A percentile compares a stretch with the other conserved stretches of the same genome.
These are phyloP conservation scores for Ailuropoda melanoleuca DNA, from an alignment of 2,113 vertebrate species.

Conservation along the genomic window DNA sequence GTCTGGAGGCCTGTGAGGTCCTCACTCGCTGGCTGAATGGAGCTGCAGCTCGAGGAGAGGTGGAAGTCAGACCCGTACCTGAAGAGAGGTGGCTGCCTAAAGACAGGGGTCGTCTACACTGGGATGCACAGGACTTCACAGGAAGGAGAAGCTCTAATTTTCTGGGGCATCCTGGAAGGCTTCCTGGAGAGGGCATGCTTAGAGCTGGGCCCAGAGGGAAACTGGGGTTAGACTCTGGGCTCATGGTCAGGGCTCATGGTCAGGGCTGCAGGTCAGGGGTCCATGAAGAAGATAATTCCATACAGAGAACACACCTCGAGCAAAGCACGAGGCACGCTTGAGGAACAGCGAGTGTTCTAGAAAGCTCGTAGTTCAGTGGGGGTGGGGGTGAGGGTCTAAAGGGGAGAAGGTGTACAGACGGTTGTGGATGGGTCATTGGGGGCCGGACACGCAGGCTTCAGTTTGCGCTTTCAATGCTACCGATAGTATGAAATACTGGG, in stretches of 20 bases:
- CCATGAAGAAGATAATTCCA: background rate
- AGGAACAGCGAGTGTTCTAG: background rate
- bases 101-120: background rate
- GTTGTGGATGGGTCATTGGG: too few species aligned
- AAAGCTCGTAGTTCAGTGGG: background rate
- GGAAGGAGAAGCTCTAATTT: background rate
- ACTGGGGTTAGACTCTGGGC: background rate
- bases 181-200: background rate
- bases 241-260: background rate
- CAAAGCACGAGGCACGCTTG: background rate
- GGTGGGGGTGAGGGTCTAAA: background rate
- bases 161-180: background rate
- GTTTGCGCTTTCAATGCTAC: background rate
- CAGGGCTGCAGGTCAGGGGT: background rate
- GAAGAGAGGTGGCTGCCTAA: background rate
- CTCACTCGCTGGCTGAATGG: background rate
- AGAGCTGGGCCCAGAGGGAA: background rate
- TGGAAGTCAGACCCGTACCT: background rate
- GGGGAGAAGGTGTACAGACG: background rate
- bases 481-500: fast-evolving
- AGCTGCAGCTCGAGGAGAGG: background rate
- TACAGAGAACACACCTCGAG: too few species aligned
- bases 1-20: background rate
- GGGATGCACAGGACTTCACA: background rate
- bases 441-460: background rate